phyloP scores from a whole-genome alignment of 2,888 invertebrate species.

The Pterostichus madidus region DNA sequence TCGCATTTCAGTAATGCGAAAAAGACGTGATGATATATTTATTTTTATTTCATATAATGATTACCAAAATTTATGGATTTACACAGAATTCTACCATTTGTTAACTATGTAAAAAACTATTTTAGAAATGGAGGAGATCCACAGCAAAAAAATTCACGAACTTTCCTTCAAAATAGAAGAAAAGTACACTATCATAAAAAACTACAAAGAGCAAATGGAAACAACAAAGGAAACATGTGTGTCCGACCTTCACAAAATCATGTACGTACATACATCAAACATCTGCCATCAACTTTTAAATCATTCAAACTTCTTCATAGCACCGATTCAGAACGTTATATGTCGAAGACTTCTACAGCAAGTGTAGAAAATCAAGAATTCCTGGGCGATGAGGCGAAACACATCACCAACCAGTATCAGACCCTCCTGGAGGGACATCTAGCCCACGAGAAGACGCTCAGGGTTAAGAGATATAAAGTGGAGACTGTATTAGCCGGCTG shows the following conservation, averaged over 20 bases:
- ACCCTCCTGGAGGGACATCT: constrained; percentile 77
- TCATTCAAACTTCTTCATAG: constrained; percentile 59
- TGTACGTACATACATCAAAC: constrained; percentile 62
- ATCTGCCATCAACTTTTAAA: too few relatives aligned
- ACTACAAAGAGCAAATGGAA: constrained; percentile 73
- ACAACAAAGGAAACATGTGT: constrained; percentile 71
- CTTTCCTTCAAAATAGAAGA: constrained; percentile 73
- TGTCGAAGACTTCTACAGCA: constrained; percentile 78
- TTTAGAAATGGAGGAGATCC: constrained; percentile 72
- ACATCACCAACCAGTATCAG: constrained; percentile 77
- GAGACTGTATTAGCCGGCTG: constrained; percentile 81
- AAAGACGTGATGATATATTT: neutral
- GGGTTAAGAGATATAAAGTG: constrained; percentile 80
- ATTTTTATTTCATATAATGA: too few relatives aligned
- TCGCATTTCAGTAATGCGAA: neutral
- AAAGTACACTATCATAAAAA: constrained; percentile 74
- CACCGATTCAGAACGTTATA: constrained; percentile 79
- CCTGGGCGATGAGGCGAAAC: constrained; percentile 78
- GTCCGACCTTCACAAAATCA: constrained; percentile 69
- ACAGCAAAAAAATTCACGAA: constrained; percentile 75
- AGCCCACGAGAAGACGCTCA: constrained; percentile 78
- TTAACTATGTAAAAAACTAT: neutral
- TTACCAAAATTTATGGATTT: too few relatives aligned
- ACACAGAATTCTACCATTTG: too few relatives aligned
- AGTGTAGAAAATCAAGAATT: constrained; percentile 78